These are phyloP conservation scores for Morone saxatilis DNA, from an alignment of 2,113 vertebrate species.

Conservation along the genomic window DNA sequence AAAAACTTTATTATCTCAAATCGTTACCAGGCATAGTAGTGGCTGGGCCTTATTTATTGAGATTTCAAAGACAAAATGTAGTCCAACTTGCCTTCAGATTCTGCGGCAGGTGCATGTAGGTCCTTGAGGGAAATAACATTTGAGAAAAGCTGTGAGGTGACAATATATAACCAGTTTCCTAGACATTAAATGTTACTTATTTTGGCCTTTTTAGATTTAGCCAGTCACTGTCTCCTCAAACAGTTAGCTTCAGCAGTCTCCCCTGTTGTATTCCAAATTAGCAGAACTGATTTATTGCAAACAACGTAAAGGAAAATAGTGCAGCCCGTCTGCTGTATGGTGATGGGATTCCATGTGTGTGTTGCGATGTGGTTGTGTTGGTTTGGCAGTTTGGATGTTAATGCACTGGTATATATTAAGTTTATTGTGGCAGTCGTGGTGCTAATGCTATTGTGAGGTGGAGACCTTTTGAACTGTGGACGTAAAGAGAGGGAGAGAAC, in stretches of 20 bases:
- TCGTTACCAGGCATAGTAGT: neutral
- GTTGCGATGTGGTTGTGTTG: neutral
- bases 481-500: constrained; percentile 50
- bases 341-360: constrained; percentile 12
- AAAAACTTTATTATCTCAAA: neutral
- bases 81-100: neutral
- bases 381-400: constrained; percentile 63
- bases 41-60: neutral
- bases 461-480: constrained; percentile 57
- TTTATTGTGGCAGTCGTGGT: constrained; percentile 57
- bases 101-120: neutral
- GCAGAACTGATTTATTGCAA: constrained; percentile 51
- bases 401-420: constrained; percentile 56
- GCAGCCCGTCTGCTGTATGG: constrained; percentile 32
- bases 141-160: neutral
- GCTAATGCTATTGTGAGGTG: constrained; percentile 65
- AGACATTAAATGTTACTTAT: constrained; percentile 32
- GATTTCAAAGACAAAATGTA: neutral
- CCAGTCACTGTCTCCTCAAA: constrained; percentile 8
- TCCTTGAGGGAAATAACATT: neutral
- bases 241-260: constrained; percentile 27
- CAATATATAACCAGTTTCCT: constrained; percentile 24
- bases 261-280: constrained; percentile 25
- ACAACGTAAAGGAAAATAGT: constrained; percentile 8
- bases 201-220: constrained; percentile 26